Base-by-base conservation (phyloP, 2,888 invertebrate species). In the Apodemia duryi region DNA sequence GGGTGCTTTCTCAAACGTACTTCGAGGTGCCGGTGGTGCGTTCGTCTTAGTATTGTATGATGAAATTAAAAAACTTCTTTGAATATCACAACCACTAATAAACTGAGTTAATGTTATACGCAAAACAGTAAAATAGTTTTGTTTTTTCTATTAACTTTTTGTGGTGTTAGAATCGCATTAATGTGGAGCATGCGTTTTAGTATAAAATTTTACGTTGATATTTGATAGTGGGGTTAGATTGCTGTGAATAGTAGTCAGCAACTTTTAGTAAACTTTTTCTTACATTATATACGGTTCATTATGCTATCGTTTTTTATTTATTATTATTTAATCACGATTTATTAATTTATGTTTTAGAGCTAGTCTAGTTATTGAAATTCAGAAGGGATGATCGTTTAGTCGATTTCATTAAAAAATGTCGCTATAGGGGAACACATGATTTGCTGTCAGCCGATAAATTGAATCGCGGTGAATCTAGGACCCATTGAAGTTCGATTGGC, bases 21-120 rank as follows among this genome's bases (percentile, higher is more conserved):
- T 98, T 76, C 93, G 98, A 87, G 98, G 98, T 76, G 97, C 98
- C 63, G 98, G 98, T 71, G 98, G 96, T 66, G 98, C 98, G 68
- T 94, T 98, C 71, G 98, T 98, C 66, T 93, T 98, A 72, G 96
- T 97, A 63, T 90, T 98, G 70, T 98, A 98, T 84, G 98, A 98
- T 82, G 95, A 96, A 91, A 92, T 98, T 79, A 97, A 97, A 87
- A 94, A 93, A 74, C 69, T 94, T n/a, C 77, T 93, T 65, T 93
- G 88, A 90, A 49, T 9, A n/a, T 61, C 9, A 7, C 10, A 21
- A 46, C 10, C 60, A n/a, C 49, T 46, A 32, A 11, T 5, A 10
- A 60, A 6, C 21, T 28, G 29, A 29, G 11, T 43, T 41, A 13
- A 43, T 38, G 7, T 13, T 43, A 28, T 11, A 60, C 6, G 5